These are phyloP conservation scores for Drosophila arawakana DNA, from an alignment of 1,140 invertebrate genomes.

Conservation along the genomic window DNA sequence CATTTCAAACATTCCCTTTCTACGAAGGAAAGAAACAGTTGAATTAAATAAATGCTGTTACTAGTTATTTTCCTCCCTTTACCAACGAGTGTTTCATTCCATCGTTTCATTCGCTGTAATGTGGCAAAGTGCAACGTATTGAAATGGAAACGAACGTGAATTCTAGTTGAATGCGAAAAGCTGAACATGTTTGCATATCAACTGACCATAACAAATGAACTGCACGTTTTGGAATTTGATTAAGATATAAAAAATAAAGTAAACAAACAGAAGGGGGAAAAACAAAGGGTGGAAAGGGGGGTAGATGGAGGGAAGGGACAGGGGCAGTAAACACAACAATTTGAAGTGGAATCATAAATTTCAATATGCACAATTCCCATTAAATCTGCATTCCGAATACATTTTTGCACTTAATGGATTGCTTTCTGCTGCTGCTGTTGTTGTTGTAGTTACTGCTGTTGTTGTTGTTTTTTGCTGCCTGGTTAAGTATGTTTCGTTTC, in stretches of 20 bases:
- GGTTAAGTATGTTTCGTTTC: conserved; percentile 21
- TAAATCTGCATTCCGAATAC: conserved; percentile 49
- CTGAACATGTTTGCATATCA: conserved; percentile 28
- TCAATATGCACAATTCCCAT: conserved; percentile 52
- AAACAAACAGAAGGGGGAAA: not conserved
- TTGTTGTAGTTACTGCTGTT: not conserved
- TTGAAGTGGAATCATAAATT: conserved; percentile 47
- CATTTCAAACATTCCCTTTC: not conserved
- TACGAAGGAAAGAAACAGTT: no score
- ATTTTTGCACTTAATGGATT: conserved; percentile 54
- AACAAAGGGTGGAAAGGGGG: not conserved
- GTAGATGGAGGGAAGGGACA: not conserved
- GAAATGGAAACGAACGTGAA: conserved; percentile 11
- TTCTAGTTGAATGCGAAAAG: conserved; percentile 14
- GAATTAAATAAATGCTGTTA: no score
- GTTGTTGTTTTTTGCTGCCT: conserved; percentile 6
- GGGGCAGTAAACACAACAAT: not conserved
- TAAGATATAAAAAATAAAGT: conserved; percentile 20
- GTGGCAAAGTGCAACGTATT: not conserved
- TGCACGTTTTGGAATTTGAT: conserved; percentile 48
- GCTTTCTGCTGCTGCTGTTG: not conserved
- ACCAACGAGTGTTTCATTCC: conserved; percentile 2
- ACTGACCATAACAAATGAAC: conserved; percentile 29
- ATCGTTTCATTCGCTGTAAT: not conserved
- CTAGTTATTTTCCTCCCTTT: no score